Evolutionary conservation across 2,888 invertebrate genomes (phyloP), one percentile per base, ranked within the genome.

Genomic region (Sepiola atlantica): DNA sequence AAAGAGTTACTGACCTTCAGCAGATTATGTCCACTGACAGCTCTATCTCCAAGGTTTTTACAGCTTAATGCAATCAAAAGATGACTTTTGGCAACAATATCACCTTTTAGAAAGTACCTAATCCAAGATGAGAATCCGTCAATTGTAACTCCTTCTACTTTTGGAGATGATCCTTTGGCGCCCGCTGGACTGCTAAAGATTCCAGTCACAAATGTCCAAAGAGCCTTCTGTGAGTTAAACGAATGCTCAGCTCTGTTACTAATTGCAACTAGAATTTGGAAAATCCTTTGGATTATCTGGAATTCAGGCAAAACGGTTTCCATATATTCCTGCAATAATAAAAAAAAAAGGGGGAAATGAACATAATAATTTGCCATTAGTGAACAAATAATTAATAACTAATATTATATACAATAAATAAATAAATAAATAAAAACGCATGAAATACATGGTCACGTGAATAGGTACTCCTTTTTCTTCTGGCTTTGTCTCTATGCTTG

Each of bases 61-160:
- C 77, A 77, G 77, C 77, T 77, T n/a, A 77, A 32, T n/a, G 77
- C 77, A 77, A 77, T 77, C 77, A 77, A n/a, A 77, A 77, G 77
- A 77, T 77, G 77, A 32, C 77, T 77, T n/a, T 77, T 77, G n/a
- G 77, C 77, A n/a, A 77, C 77, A 77, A 77, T 77, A 18, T 77
- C 77, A 32, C 77, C 77, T 77, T 77, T 77, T 77, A 77, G 32
- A 32, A 77, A 77, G 14, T n/a, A 77, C n/a, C 77, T 77, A n/a
- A 77, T 77, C 77, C 77, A 77, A n/a, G 77, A 77, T 32, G 77
- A 77, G 32, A 77, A 77, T 32, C 77, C 77, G 32, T 77, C 77
- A n/a, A 77, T 77, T 16, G 77, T 77, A 14, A 77, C 77, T 77
- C 77, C n/a, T 77, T 77, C 77, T n/a, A n/a, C 77, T 18, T 77